These are phyloP conservation scores for Spisula solida DNA, from an alignment of 2,888 invertebrate genomes.

Conservation along the genomic window DNA sequence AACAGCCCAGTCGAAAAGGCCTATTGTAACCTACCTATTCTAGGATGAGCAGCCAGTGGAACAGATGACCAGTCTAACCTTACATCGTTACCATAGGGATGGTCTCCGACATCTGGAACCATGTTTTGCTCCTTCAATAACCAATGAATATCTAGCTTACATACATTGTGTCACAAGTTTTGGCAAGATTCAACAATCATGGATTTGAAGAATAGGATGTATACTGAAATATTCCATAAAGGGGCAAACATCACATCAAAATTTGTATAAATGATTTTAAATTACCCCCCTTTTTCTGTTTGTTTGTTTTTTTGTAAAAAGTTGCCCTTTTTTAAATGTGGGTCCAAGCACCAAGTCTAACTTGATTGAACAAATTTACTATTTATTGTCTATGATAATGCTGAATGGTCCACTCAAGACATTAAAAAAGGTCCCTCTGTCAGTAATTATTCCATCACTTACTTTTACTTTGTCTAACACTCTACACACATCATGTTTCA, in stretches of 20 bases:
- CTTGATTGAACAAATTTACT: no score
- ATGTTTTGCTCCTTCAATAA: constrained; percentile 86
- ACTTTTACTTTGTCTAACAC: constrained; percentile 75
- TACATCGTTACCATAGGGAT: constrained; percentile 78
- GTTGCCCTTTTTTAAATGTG: no score
- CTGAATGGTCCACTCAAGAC: no score
- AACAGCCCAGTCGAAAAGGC: no score
- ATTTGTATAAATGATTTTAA: no score
- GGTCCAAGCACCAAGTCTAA: no score
- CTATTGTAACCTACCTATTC: constrained; percentile 74
- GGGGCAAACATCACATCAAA: no score
- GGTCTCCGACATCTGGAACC: constrained; percentile 68
- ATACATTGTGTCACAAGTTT: neutral
- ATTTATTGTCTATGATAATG: no score
- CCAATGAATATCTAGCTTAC: neutral
- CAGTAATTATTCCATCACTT: no score
- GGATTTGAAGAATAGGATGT: neutral
- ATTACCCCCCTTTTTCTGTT: no score
- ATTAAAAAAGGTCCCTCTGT: no score
- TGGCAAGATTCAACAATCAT: neutral
- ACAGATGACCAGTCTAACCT: constrained; percentile 91
- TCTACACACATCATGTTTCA: constrained; percentile 89
- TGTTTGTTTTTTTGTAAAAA: no score
- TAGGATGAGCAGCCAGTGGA: constrained; percentile 92
- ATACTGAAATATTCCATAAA: neutral